phyloP scores from a whole-genome alignment of 2,888 invertebrate genomes.

The Habrosyne pyritoides region DNA sequence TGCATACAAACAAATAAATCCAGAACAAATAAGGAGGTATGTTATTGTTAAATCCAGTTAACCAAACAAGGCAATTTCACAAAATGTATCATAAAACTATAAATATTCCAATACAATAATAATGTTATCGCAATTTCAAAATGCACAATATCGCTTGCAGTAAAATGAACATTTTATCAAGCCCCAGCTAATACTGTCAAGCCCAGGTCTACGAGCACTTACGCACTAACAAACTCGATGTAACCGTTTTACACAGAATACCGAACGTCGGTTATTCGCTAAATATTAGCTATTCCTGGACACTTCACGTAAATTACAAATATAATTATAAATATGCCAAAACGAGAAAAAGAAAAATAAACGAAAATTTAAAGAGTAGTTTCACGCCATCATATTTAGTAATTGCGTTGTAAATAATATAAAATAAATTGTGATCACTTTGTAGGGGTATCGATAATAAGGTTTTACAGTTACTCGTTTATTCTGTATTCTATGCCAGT shows the following conservation, averaged over 20 bases:
- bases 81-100: background rate
- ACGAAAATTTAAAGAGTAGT: no score
- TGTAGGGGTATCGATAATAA: no score
- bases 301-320: background rate
- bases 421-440: no score
- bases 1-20: no score
- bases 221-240: background rate
- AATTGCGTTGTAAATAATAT: no score
- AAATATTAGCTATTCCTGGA: no score
- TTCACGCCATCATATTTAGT: no score
- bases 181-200: background rate
- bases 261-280: no score
- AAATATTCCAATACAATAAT: background rate
- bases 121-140: background rate
- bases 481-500: background rate
- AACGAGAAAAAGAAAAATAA: no score
- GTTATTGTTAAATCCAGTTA: background rate
- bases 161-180: background rate
- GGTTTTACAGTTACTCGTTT: background rate
- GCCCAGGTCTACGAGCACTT: background rate
- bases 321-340: no score
- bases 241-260: background rate
- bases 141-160: background rate
- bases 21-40: background rate
- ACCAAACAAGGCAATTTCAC: background rate